phyloP scores from a whole-genome alignment of 30 jellyfish, hydroid and myxozoan species.

The Turritopsis rubra region DNA sequence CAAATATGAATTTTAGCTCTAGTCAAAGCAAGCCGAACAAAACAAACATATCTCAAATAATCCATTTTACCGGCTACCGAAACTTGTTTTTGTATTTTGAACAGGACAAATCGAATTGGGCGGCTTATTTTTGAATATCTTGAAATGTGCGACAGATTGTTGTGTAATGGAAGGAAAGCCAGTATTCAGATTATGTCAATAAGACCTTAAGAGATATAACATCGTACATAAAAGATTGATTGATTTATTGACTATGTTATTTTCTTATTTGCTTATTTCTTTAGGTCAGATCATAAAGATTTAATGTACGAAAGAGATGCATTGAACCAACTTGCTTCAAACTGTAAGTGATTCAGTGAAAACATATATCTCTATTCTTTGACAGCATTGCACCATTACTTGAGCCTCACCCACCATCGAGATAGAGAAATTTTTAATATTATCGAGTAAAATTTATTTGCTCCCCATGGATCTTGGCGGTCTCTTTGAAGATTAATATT shows the following conservation, averaged over 20 bases:
- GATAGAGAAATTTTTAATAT: neutral
- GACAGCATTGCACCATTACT: too few relatives aligned
- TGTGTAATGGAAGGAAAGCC: neutral
- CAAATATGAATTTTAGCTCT: neutral
- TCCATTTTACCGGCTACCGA: neutral
- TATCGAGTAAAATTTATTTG: neutral
- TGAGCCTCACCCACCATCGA: neutral
- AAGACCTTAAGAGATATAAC: too few relatives aligned
- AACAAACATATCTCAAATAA: neutral
- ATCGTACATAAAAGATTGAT: neutral
- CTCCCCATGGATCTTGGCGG: neutral
- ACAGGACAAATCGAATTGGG: neutral
- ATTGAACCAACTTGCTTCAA: constrained; percentile 78
- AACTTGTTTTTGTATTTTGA: neutral
- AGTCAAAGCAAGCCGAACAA: neutral
- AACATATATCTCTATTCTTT: too few relatives aligned
- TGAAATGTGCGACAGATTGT: neutral
- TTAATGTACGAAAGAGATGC: constrained; percentile 79
- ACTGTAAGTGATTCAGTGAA: constrained; percentile 51
- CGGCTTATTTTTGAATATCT: neutral
- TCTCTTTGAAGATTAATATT: neutral
- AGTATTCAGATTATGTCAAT: neutral
- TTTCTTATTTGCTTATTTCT: constrained; percentile 1
- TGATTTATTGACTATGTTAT: neutral
- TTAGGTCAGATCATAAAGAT: constrained; percentile 86